These are phyloP conservation scores for Cheiracanthium punctorium DNA, from an alignment of 2,888 invertebrate species.

Conservation along the genomic window DNA sequence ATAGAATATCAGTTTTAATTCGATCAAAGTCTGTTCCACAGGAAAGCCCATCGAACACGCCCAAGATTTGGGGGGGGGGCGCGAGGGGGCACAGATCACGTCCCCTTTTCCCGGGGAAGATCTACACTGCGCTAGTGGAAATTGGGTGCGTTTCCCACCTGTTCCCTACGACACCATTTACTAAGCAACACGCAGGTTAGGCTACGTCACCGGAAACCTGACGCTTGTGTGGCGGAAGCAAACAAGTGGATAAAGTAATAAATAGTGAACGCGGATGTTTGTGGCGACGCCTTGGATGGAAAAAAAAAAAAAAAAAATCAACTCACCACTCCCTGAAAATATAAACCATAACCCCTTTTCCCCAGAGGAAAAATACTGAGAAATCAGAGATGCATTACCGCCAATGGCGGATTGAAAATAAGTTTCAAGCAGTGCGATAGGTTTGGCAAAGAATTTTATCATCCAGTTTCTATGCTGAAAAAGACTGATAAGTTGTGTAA, in stretches of 20 bases:
- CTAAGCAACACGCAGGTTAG: neutral
- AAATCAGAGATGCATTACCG: no score
- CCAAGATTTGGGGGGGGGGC: neutral
- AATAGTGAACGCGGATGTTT: conserved; percentile 6
- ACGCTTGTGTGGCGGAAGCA: neutral
- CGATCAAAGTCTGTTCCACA: neutral
- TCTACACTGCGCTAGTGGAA: neutral
- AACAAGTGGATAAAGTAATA: conserved; percentile 9
- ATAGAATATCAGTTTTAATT: neutral
- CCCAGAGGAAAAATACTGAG: no score
- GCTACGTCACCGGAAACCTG: conserved; percentile 13
- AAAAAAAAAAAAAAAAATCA: no score
- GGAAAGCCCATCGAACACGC: neutral
- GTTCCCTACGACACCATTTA: conserved; percentile 11
- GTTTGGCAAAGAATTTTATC: no score
- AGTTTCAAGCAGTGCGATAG: no score
- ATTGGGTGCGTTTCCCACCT: conserved; percentile 13
- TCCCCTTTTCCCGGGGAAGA: neutral
- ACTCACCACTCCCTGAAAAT: neutral
- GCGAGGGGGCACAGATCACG: neutral
- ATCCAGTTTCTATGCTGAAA: no score
- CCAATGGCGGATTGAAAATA: no score
- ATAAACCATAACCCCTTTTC: no score
- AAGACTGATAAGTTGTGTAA: no score
- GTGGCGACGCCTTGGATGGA: neutral